phyloP scores from a whole-genome alignment of 2,797 vertebrate species.

The Molossus molossus region DNA sequence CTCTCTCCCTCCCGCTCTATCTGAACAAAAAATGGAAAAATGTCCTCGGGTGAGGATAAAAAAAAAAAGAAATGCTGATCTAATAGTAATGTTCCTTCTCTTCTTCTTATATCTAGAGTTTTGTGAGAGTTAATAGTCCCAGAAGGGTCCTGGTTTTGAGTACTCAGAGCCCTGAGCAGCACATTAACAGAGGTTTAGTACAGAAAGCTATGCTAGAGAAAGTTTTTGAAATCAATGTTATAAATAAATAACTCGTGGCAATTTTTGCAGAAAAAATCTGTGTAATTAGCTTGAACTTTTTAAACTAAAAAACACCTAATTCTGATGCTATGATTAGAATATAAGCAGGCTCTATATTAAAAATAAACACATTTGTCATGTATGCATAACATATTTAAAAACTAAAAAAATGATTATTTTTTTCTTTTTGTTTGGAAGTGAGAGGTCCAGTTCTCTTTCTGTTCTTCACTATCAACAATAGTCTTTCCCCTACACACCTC shows the following conservation, averaged over 20 bases:
- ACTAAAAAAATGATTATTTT: neutral
- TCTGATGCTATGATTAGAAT: neutral
- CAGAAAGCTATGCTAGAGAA: neutral
- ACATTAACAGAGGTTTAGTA: neutral
- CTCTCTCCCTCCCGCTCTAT: too few relatives aligned
- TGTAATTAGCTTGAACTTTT: slow-evolving; percentile 41
- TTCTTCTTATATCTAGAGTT: neutral
- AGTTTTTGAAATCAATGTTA: neutral
- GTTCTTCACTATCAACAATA: slow-evolving; percentile 9
- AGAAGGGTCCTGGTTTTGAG: neutral
- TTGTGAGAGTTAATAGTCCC: neutral
- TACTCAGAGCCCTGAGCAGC: neutral
- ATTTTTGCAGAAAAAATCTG: slow-evolving; percentile 48
- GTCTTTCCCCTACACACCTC: neutral
- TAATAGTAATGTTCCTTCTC: neutral
- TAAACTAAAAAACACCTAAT: neutral
- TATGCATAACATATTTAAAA: slow-evolving; percentile 22
- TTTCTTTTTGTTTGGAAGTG: slow-evolving; percentile 1
- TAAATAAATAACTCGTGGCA: slow-evolving; percentile 8
- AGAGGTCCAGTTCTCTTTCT: neutral
- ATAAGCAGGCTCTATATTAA: neutral
- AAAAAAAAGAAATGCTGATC: neutral
- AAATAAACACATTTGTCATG: slow-evolving; percentile 7
- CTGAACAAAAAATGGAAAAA: too few relatives aligned
- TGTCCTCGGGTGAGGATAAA: too few relatives aligned